These are phyloP conservation scores for Xestoiulus laeticollis DNA, from an alignment of 2,888 invertebrate species.

Conservation along the genomic window DNA sequence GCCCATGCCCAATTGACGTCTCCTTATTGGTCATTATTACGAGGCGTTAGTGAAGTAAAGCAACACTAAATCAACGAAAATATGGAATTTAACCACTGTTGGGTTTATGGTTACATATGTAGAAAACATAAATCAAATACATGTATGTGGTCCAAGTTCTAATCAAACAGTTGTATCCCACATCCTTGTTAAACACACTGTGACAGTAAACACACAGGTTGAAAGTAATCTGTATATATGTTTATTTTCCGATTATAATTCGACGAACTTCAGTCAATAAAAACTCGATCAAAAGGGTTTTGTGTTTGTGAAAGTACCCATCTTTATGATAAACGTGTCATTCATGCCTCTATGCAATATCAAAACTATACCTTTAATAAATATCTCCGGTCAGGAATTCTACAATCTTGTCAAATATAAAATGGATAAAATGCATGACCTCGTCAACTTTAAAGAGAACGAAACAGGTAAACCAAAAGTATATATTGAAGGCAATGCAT, in stretches of 20 bases:
- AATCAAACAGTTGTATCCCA: neutral
- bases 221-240: no score
- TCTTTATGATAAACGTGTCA: neutral
- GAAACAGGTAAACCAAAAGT: no score
- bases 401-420: no score
- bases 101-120: neutral
- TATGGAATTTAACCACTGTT: neutral
- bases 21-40: neutral
- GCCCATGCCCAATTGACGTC: neutral
- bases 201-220: neutral
- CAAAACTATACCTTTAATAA: no score
- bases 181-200: neutral
- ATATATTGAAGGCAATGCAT: no score
- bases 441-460: no score
- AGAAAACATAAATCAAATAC: neutral
- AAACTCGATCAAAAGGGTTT: slow-evolving; percentile 13
- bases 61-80: no score
- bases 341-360: neutral
- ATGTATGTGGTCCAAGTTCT: no score
- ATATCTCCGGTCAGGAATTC: no score
- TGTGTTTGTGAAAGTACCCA: neutral
- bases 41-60: neutral
- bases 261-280: neutral
- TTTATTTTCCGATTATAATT: slow-evolving; percentile 33
- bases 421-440: no score